phyloP scores from a whole-genome alignment of 1,140 invertebrate genomes.

The Anastrepha ludens region DNA sequence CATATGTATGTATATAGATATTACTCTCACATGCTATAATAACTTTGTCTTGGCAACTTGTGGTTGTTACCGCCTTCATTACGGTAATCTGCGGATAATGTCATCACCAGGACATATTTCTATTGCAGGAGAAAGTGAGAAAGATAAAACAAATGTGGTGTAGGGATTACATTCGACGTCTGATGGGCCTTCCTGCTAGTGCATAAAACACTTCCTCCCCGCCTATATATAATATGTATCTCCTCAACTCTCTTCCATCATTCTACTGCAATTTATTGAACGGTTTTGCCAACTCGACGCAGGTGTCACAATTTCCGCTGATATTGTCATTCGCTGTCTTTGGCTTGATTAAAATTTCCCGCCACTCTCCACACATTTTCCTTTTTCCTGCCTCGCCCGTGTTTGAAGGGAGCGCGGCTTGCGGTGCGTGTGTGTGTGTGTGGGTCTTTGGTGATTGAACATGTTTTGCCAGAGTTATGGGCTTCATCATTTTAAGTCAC shows the following conservation, averaged over 20 bases:
- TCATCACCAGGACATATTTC: not conserved
- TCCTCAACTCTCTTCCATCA: not conserved
- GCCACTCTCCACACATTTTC: not conserved
- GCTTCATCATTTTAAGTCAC: conserved; percentile 14
- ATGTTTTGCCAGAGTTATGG: not conserved
- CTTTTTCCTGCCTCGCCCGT: not conserved
- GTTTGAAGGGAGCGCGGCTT: not conserved
- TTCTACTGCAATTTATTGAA: conserved; percentile 35
- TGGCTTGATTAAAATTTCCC: conserved; percentile 51
- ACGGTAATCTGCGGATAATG: conserved; percentile 43
- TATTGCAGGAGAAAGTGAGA: not conserved
- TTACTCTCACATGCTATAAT: too few relatives aligned
- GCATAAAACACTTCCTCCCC: too few relatives aligned
- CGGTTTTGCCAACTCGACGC: conserved; percentile 21
- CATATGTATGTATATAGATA: too few relatives aligned
- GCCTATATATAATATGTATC: not conserved
- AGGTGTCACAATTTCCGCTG: conserved; percentile 50
- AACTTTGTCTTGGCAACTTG: not conserved
- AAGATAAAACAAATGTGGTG: not conserved
- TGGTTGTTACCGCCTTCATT: conserved; percentile 17
- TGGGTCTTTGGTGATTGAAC: not conserved
- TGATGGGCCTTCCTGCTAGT: not conserved
- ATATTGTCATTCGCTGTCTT: conserved; percentile 44
- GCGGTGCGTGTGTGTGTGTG: too few relatives aligned
- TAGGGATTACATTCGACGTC: not conserved